Evolutionary conservation across 2,113 vertebrate species (phyloP), one percentile per base, ranked within the genome.

Genomic region (Alouatta palliata): DNA sequence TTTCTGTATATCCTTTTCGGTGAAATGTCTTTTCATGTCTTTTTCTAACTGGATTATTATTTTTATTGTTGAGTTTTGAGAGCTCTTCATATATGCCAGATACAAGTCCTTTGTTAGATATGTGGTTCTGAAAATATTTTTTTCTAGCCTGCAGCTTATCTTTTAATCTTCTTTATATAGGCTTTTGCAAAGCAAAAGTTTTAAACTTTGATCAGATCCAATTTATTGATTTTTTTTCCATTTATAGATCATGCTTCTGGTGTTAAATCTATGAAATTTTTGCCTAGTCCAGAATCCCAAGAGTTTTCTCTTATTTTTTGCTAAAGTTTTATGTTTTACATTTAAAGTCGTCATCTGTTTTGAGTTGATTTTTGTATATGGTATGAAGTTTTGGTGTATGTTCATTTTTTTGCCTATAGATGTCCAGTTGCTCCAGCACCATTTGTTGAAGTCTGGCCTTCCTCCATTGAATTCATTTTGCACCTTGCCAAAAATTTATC

Each of bases 131-230:
- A 32, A 81, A 81, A 77, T 73, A 73, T 82, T 77, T 92, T 79
- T 84, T 79, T 73, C 61, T 21, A 75, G 45, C 56, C 7, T 61
- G 19, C 8, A 81, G 32, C 20, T 92, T 64, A 21, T 85, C 12
- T 84, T 95, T 87, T 82, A 82, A 56, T 58, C 37, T 37, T 75
- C 32, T 96, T 90, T 43, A 86, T 47, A n/a, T 58, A 45, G 40
- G 56, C 37, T 90, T 93, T 95, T 71, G 64, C 43, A 71, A 82
- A 88, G 20, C 7, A 82, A 81, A 96, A 71, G 7, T 87, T 97
- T 94, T 76, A 71, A 47, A 91, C 58, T 54, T 88, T 85, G 40
- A 47, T 95, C 25, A 80, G 25, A 20, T 85, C 14, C 19, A 90
- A 30, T 52, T 61, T 81, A 58, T 37, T 76, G n/a, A 89, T 45